A percentile compares a stretch with the other conserved stretches of the same genome.
phyloP scores from a whole-genome alignment of 1,140 invertebrate species.

The Macrotrachela quadricornifera region DNA sequence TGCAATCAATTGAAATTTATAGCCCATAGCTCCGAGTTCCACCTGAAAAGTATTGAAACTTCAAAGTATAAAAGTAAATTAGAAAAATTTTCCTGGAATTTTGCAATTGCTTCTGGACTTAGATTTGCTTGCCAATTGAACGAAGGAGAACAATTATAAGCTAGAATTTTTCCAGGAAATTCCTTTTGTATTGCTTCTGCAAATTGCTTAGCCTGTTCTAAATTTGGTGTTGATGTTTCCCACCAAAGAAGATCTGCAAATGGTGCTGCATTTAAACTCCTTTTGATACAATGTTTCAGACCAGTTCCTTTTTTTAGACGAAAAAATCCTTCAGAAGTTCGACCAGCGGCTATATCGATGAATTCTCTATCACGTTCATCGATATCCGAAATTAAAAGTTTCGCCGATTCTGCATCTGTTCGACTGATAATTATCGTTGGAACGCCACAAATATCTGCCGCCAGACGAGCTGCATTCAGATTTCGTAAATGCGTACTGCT shows the following conservation, averaged over 20 bases:
- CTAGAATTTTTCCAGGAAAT: slow-evolving; percentile 25
- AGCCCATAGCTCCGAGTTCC: slow-evolving; percentile 25
- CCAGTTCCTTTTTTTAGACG: slow-evolving; percentile 8
- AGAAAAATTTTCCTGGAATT: slow-evolving; percentile 17
- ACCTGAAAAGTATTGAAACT: background rate
- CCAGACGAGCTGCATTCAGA: slow-evolving; percentile 24
- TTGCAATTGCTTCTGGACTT: slow-evolving; percentile 18
- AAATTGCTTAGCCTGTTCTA: slow-evolving; percentile 21
- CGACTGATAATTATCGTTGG: slow-evolving; percentile 27
- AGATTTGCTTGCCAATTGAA: slow-evolving; percentile 29
- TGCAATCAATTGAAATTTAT: slow-evolving; percentile 30
- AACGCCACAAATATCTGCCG: slow-evolving; percentile 23
- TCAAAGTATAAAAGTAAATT: too few species aligned
- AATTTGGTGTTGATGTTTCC: slow-evolving; percentile 22
- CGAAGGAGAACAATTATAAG: slow-evolving; percentile 28
- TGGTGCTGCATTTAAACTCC: slow-evolving; percentile 25
- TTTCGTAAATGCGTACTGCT: slow-evolving; percentile 25
- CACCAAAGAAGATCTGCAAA: slow-evolving; percentile 29
- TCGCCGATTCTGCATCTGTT: slow-evolving; percentile 23
- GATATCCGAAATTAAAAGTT: slow-evolving; percentile 20
- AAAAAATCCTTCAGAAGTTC: slow-evolving; percentile 26
- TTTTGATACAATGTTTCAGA: slow-evolving; percentile 19
- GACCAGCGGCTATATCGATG: slow-evolving; percentile 20
- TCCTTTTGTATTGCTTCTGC: slow-evolving; percentile 23
- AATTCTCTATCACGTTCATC: slow-evolving; percentile 24